phyloP scores from a whole-genome alignment of 2,888 invertebrate genomes.

The Zele albiditarsus region DNA sequence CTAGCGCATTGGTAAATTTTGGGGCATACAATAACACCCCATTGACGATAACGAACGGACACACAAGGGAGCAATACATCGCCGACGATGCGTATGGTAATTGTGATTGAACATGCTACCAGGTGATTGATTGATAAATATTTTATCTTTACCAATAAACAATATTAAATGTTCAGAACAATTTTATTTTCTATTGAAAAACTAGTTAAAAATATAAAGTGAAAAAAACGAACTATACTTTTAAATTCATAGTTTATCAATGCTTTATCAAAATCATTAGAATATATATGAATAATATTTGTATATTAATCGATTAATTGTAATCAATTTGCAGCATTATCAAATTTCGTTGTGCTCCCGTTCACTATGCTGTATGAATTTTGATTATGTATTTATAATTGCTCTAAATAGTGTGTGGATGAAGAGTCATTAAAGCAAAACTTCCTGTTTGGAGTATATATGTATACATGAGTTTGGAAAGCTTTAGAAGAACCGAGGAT shows the following conservation, averaged over 20 bases:
- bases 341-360: too few species aligned
- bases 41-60: conserved; percentile 32
- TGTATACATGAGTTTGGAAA: too few species aligned
- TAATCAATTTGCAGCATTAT: too few species aligned
- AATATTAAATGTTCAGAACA: not conserved
- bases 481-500: too few species aligned
- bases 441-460: not conserved
- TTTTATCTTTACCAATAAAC: conserved; percentile 11
- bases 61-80: conserved; percentile 16
- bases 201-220: too few species aligned
- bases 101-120: conserved; percentile 32
- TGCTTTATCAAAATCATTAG: too few species aligned
- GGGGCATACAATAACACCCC: conserved; percentile 36
- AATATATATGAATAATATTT: too few species aligned
- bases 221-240: too few species aligned
- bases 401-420: not conserved
- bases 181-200: not conserved
- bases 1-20: conserved; percentile 13
- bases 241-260: too few species aligned
- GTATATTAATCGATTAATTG: too few species aligned
- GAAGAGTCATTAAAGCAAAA: not conserved
- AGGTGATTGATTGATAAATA: conserved; percentile 31
- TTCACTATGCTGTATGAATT: not conserved
- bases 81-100: conserved; percentile 8
- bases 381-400: not conserved